Conservation (phyloP, 2,797 vertebrate species). For the Coreius guichenoti region DNA sequence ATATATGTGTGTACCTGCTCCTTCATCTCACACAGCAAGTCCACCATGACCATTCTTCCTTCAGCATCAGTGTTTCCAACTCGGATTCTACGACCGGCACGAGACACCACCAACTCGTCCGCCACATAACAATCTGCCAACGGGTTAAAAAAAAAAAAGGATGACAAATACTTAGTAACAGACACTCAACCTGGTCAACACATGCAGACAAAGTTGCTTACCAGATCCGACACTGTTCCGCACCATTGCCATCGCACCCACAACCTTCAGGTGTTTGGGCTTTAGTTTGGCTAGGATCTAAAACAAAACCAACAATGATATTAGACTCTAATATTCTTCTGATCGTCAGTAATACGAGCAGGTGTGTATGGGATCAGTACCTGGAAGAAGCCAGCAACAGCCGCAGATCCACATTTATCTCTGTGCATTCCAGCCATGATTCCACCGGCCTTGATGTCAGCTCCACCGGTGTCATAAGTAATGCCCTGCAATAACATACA, state of each 20-base stretch:
- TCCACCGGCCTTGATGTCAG: slow-evolving; percentile 85
- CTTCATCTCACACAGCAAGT: slow-evolving; percentile 86
- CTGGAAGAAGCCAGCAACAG: slow-evolving; percentile 85
- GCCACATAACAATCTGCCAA: slow-evolving; percentile 82
- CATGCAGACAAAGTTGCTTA: slow-evolving; percentile 61
- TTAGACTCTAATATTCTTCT: background rate
- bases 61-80: slow-evolving; percentile 87
- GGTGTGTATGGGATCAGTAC: slow-evolving; percentile 57
- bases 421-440: slow-evolving; percentile 86
- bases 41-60: slow-evolving; percentile 86
- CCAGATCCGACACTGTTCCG: slow-evolving; percentile 86
- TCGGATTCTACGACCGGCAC: slow-evolving; percentile 79
- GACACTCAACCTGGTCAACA: slow-evolving; percentile 17
- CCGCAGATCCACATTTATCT: slow-evolving; percentile 85
- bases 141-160: slow-evolving; percentile 25
- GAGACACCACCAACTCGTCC: slow-evolving; percentile 81
- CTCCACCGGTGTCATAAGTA: slow-evolving; percentile 85
- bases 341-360: background rate
- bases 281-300: slow-evolving; percentile 80
- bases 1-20: slow-evolving; percentile 73
- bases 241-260: slow-evolving; percentile 86
- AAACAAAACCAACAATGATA: background rate
- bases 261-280: slow-evolving; percentile 80
- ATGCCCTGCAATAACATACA: slow-evolving; percentile 74
- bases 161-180: background rate